Conservation (phyloP, 2,797 vertebrate species). For the Xenopus petersii region DNA sequence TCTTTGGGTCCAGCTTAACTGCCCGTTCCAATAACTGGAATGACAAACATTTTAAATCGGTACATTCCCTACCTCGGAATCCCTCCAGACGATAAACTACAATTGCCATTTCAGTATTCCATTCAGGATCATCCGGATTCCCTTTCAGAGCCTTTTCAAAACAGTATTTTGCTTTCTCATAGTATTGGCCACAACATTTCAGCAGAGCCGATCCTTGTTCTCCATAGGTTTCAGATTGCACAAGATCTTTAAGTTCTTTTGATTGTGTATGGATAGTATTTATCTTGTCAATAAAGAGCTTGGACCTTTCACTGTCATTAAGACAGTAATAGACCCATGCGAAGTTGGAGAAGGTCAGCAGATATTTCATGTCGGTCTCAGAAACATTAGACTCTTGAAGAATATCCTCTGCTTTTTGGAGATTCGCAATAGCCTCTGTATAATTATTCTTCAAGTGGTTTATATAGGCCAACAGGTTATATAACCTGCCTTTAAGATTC, state of each 20-base stretch:
- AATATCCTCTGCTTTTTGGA: slow-evolving; percentile 64
- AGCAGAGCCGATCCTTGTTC: slow-evolving; percentile 73
- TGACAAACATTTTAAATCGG: not conserved
- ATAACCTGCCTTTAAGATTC: slow-evolving; percentile 49
- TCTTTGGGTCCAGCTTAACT: slow-evolving; percentile 57
- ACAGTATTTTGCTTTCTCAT: slow-evolving; percentile 60
- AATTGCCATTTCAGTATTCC: slow-evolving; percentile 66
- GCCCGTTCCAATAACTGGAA: slow-evolving; percentile 61
- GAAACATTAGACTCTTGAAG: slow-evolving; percentile 46
- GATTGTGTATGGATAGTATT: slow-evolving; percentile 49
- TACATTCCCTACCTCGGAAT: fast-evolving
- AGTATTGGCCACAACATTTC: slow-evolving; percentile 63
- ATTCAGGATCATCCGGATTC: slow-evolving; percentile 66
- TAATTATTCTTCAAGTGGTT: slow-evolving; percentile 62
- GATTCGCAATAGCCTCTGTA: slow-evolving; percentile 61
- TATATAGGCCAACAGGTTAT: slow-evolving; percentile 66
- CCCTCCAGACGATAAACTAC: slow-evolving; percentile 57
- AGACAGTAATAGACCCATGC: slow-evolving; percentile 73
- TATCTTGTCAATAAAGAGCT: slow-evolving; percentile 63
- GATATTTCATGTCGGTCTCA: slow-evolving; percentile 56
- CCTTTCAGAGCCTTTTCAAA: slow-evolving; percentile 67
- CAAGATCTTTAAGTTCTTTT: slow-evolving; percentile 28
- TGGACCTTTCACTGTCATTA: slow-evolving; percentile 54
- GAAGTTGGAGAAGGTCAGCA: slow-evolving; percentile 72
- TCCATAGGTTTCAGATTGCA: slow-evolving; percentile 63